Evolutionary conservation across 2,888 invertebrate species (phyloP).

Genomic region (Sylvicola cinctus): DNA sequence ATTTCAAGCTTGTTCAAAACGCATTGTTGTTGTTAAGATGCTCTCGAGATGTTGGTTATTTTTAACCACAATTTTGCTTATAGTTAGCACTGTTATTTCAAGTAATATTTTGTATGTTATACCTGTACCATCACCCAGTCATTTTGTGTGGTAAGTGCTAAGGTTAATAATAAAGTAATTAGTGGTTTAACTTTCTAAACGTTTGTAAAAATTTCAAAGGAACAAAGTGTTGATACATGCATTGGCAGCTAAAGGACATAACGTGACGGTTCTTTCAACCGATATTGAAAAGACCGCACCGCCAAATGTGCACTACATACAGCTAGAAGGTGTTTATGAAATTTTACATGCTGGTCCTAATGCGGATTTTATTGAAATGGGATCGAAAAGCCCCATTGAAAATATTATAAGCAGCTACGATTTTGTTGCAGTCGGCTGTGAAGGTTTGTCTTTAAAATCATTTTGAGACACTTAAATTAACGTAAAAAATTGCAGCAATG

Average conservation of each 20-base stretch:
- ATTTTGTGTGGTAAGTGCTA: neutral
- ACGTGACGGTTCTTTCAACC: slow-evolving; percentile 5
- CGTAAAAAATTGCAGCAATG: no score
- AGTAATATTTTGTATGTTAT: neutral
- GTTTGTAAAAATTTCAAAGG: neutral
- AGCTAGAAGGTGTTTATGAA: slow-evolving; percentile 5
- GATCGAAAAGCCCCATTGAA: neutral
- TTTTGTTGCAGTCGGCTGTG: neutral
- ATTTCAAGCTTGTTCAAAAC: no score
- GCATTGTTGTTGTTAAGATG: no score
- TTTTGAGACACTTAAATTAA: no score
- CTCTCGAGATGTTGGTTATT: no score
- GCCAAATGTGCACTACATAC: slow-evolving; percentile 6
- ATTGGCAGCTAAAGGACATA: slow-evolving; percentile 4
- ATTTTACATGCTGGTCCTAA: neutral
- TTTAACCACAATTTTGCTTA: no score
- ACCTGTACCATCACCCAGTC: neutral
- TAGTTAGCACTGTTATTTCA: neutral
- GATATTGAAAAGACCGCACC: slow-evolving; percentile 3
- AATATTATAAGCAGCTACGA: neutral
- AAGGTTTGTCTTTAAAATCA: neutral
- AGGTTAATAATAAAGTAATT: neutral
- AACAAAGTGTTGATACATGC: slow-evolving; percentile 4
- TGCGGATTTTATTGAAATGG: slow-evolving; percentile 1
- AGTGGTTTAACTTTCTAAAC: no score